phyloP scores from a whole-genome alignment of 2,888 invertebrate species.

The Hydriomena furcata region DNA sequence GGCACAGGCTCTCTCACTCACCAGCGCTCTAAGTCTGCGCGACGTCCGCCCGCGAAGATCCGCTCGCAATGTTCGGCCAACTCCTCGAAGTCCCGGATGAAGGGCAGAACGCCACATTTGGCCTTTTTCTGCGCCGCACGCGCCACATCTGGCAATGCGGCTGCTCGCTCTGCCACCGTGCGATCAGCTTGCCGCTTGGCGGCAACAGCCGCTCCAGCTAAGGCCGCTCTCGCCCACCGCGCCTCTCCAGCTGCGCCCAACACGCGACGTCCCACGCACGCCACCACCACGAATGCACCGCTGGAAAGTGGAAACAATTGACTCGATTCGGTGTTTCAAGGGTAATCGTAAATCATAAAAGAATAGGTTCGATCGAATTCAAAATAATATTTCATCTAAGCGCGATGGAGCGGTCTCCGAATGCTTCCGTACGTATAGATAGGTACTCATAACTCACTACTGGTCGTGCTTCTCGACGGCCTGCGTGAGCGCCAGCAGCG shows the following conservation, averaged over 20 bases:
- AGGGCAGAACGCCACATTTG: constrained; percentile 95
- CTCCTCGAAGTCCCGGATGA: constrained; percentile 94
- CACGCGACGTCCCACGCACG: constrained; percentile 95
- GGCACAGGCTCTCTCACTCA: too few relatives aligned
- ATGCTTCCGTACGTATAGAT: too few relatives aligned
- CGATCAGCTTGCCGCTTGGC: constrained; percentile 90
- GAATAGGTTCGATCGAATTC: too few relatives aligned
- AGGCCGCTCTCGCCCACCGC: constrained; percentile 79
- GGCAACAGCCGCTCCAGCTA: constrained; percentile 65
- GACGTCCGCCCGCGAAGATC: constrained; percentile 88
- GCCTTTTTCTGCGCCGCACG: constrained; percentile 75
- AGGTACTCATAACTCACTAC: constrained; percentile 87
- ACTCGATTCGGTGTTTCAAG: too few relatives aligned
- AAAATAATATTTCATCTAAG: too few relatives aligned
- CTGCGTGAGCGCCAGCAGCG: constrained; percentile 92
- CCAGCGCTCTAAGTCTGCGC: constrained; percentile 94
- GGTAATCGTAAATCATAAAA: too few relatives aligned
- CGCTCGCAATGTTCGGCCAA: constrained; percentile 95
- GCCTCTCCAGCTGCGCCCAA: constrained; percentile 91
- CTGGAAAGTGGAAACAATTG: too few relatives aligned
- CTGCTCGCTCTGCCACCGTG: constrained; percentile 90
- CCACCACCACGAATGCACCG: constrained; percentile 96
- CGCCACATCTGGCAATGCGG: constrained; percentile 68
- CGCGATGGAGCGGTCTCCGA: too few relatives aligned
- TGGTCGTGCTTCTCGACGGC: constrained; percentile 94